Evolutionary conservation across 2,888 invertebrate species (phyloP), one percentile per base, ranked within the genome.

Genomic region (Tetramorium bicarinatum): DNA sequence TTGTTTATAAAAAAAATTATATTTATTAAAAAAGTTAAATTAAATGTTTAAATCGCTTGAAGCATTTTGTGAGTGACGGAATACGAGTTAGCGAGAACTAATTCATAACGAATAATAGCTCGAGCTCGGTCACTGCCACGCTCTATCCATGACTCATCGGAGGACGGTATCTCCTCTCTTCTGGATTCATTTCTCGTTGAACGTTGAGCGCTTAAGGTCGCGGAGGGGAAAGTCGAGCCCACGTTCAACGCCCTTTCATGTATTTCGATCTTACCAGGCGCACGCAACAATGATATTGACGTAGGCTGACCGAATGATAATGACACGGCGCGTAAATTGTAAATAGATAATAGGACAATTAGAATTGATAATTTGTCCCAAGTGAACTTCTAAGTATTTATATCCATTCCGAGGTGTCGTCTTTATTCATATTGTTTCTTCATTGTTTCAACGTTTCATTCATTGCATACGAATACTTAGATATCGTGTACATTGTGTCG

Each of bases 191-290:
- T 85, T 84, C 86, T 71, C 83, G 71, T 88, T 76, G 44, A 41
- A 41, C 41, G 9, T 86, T 86, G 79, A 75, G 62, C 67, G 74
- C n/a, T 71, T 82, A 86, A 86, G 61, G 62, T 49, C 62, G 38
- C 49, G 54, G n/a, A 72, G 82, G 18, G 75, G 71, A 82, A 85
- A 71, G 83, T 80, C 80, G 82, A 82, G 59, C 66, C 21, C 76
- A 71, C 54, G 88, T 88, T 88, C 88, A 86, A 87, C 54, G 87
- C 80, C 87, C 84, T 80, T 77, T 56, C 69, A 34, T 54, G 44
- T 56, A 77, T 77, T 77, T 77, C 41, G 15, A 69, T 44, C 44
- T 44, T 44, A 64, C 25, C 8, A 11, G 54, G 9, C 41, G 13
- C 67, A 77, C 54, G 54, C 29, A 29, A 77, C 41, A 25, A 21